Base-by-base conservation (phyloP, 2,888 invertebrate genomes). In the Trissoscelio sp. region DNA sequence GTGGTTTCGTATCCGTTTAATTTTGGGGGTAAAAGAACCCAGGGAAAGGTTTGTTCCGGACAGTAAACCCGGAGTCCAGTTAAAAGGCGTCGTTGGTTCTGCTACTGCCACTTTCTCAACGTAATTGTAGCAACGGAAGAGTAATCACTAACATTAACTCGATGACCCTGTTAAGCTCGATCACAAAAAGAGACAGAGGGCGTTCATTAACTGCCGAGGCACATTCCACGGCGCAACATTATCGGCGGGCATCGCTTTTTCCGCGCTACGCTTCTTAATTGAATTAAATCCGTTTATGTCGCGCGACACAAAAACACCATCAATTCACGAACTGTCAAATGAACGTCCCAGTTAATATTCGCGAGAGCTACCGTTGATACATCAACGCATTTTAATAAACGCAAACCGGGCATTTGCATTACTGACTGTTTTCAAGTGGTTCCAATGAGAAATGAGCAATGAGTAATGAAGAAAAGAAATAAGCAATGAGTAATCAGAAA, bases 61-160 rank as follows among this genome's bases (percentile, higher is more conserved):
- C 4, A 42, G 22, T 69, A 53, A 55, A 16, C 5, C 31, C 18
- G 12, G 6, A 1, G 69, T 70, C 70, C 78, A 42, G 64, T 57
- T 57, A 57, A 57, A 64, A 70, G 53, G 62, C 51, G 60, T 60
- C 62, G 44, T 20, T 57, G 69, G 73, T 77, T 55, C 74, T 46
- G 72, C 39, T 51, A 44, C 75, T 66, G 37, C 48, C 58, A 58
- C 72, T 77, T 81, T 82, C 77, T 77, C 73, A 69, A 57, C 58
- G 67, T 75, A 83, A 84, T 83, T 84, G 83, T 79, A 78, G 74
- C 72, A 53, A 73, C 81, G 62, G 79, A 77, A 84, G 82, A 85
- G 74, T 83, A 82, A 85, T 85, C 83, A 79, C 83, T 67, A 62
- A 64, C 79, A 83, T 84, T 84, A 81, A 82, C 77, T 83, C 70